Percentiles rank a stretch among this genome's conserved stretches.
Conservation (phyloP, 2,113 vertebrate genomes). For the Psettodes erumei region DNA sequence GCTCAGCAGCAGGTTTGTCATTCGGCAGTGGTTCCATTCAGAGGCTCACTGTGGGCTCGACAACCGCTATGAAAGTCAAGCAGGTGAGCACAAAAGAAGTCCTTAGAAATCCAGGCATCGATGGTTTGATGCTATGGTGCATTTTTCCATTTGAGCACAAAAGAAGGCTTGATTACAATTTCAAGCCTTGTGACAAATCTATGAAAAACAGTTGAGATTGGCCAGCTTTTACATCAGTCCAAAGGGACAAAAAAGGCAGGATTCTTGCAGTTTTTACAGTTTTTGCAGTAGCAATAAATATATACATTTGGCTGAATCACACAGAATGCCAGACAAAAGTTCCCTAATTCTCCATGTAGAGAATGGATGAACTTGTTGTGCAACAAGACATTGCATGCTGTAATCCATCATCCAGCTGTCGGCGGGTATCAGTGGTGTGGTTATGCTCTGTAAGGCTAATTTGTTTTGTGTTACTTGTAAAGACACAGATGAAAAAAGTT, state of each 20-base stretch:
- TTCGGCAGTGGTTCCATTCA: conserved; percentile 16
- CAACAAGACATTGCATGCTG: neutral
- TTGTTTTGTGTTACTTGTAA: conserved; percentile 15
- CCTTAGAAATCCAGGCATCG: neutral
- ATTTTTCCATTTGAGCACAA: neutral
- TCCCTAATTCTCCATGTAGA: neutral
- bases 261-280: no score
- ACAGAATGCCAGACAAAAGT: neutral
- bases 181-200: neutral
- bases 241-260: no score
- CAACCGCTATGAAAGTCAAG: conserved; percentile 21
- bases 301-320: neutral
- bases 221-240: neutral
- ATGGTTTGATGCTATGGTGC: neutral
- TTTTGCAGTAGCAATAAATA: no score
- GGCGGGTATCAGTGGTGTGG: conserved; percentile 6
- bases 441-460: conserved; percentile 24
- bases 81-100: conserved; percentile 2
- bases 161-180: neutral
- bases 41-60: neutral
- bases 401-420: conserved; percentile 54
- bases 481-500: conserved; percentile 1
- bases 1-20: conserved; percentile 8
- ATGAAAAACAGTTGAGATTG: neutral
- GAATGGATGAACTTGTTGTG: conserved; percentile 8